Evolutionary conservation across 2,888 invertebrate genomes (phyloP).

Genomic region (Rotaria sp.): DNA sequence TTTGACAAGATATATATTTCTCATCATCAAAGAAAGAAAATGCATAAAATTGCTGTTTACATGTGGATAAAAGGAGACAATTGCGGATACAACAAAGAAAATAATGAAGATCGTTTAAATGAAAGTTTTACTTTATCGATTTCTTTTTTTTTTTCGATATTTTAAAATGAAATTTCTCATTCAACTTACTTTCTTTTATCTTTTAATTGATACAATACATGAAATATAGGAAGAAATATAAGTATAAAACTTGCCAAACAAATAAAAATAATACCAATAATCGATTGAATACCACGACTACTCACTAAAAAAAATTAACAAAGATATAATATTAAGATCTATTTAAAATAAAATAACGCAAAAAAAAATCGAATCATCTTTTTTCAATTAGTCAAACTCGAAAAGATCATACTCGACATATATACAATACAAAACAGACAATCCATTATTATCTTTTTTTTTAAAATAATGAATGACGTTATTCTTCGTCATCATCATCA

Average conservation of each 20-base stretch:
- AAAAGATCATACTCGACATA: background rate
- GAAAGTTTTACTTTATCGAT: background rate
- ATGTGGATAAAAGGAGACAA: background rate
- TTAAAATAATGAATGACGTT: slow-evolving; percentile 29
- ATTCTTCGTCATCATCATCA: background rate
- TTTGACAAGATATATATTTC: background rate
- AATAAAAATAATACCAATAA: background rate
- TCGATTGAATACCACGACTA: slow-evolving; percentile 10
- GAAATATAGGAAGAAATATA: background rate
- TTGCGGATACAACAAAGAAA: background rate
- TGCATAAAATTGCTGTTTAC: background rate
- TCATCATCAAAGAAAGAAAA: background rate
- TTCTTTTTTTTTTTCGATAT: no score
- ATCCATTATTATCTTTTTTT: slow-evolving; percentile 16
- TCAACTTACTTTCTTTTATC: background rate
- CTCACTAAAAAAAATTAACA: background rate
- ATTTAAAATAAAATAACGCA: no score
- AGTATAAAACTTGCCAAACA: background rate
- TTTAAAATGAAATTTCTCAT: background rate
- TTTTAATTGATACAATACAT: background rate
- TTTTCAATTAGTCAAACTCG: slow-evolving; percentile 5
- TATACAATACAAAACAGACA: background rate
- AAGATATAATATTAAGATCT: background rate
- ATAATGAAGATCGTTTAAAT: background rate
- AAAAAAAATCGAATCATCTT: background rate